A percentile compares a stretch with the other conserved stretches of the same genome.
phyloP scores from a whole-genome alignment of 2,797 vertebrate species.

The Tokudaia tokunoshimensis region DNA sequence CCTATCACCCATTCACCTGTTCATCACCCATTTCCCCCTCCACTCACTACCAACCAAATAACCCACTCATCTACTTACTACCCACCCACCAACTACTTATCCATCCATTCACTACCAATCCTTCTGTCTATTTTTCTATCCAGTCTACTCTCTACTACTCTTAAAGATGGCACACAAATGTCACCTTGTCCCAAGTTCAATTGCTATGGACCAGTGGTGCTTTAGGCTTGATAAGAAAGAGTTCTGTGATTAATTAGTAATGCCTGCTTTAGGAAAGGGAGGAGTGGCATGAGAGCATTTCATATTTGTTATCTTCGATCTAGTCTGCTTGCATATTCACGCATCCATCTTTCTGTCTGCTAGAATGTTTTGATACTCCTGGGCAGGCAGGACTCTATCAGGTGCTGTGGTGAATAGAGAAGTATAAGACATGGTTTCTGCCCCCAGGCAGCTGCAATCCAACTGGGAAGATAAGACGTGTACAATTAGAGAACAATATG shows the following conservation, averaged over 20 bases:
- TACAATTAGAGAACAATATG: conserved; percentile 77
- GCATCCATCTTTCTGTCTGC: conserved; percentile 6
- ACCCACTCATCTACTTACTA: background rate
- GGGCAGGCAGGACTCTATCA: background rate
- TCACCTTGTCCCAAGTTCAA: background rate
- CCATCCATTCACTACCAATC: background rate
- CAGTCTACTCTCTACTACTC: background rate
- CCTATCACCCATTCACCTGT: no score
- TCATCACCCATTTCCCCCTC: background rate
- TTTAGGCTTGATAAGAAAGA: background rate
- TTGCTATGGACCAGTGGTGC: background rate
- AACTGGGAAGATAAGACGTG: conserved; percentile 73
- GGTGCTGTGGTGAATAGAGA: conserved; percentile 34
- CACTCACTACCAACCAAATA: background rate
- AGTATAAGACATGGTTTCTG: conserved; percentile 27
- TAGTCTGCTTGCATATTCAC: background rate
- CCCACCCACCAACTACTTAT: background rate
- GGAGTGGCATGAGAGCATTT: background rate
- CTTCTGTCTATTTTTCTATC: background rate
- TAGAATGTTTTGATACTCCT: background rate
- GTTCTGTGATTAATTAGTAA: conserved; percentile 38
- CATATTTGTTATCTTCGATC: conserved; percentile 9
- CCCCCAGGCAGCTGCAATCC: conserved; percentile 65
- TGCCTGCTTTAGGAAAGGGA: background rate
- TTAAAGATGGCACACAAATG: background rate